A percentile compares a stretch with the other conserved stretches of the same genome.
These are phyloP conservation scores for Eurytoma adleriae DNA, from an alignment of 2,888 invertebrate genomes.

Conservation along the genomic window DNA sequence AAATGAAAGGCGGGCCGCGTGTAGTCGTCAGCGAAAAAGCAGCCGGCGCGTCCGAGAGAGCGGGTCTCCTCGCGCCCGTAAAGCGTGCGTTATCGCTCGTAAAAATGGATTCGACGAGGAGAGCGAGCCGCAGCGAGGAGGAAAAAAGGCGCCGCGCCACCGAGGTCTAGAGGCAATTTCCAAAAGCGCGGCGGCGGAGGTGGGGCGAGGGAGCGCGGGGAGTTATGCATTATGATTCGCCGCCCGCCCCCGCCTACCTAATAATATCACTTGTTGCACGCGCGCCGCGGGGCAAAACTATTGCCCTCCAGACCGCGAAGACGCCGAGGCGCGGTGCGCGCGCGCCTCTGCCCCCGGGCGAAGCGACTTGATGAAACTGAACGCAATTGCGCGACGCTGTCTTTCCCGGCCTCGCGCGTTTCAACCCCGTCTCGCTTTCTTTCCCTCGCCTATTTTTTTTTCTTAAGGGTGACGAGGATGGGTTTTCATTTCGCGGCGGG, in stretches of 20 bases:
- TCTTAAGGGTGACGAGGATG: background rate
- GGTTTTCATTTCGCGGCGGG: background rate
- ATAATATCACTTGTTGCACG: constrained; percentile 75
- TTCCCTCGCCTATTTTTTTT: background rate
- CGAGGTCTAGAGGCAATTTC: constrained; percentile 20
- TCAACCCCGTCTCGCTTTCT: background rate
- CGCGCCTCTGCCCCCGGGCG: background rate
- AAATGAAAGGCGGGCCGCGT: background rate
- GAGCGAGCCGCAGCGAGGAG: background rate
- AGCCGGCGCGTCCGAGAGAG: too few relatives aligned
- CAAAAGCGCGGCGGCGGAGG: background rate
- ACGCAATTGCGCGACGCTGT: background rate
- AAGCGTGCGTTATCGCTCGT: constrained; percentile 32
- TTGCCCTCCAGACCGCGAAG: constrained; percentile 54
- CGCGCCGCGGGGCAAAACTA: constrained; percentile 59
- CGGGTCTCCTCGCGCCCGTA: background rate
- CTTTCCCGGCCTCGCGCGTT: background rate
- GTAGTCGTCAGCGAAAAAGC: constrained; percentile 16
- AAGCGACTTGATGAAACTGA: background rate
- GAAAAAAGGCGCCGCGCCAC: background rate
- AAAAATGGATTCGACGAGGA: constrained; percentile 36
- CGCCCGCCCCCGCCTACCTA: constrained; percentile 69
- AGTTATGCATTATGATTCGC: constrained; percentile 75
- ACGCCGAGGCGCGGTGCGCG: constrained; percentile 44
- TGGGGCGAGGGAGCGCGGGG: constrained; percentile 41